Evolutionary conservation across 2,888 invertebrate genomes (phyloP).

Genomic region (Ecdyonurus torrentis): DNA sequence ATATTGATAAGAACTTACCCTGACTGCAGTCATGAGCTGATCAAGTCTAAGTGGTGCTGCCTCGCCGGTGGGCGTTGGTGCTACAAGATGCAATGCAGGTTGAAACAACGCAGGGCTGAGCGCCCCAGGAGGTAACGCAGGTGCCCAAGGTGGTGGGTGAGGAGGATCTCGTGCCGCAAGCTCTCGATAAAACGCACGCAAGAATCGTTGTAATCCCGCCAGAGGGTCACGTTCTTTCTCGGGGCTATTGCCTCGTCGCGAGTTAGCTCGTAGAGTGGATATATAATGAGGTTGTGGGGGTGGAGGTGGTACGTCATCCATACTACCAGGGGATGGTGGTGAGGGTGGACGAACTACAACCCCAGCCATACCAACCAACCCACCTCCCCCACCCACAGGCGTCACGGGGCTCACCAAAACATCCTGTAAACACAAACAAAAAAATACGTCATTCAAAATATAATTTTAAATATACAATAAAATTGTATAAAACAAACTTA

Average conservation of each 20-base stretch:
- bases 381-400: neutral
- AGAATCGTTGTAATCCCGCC: constrained; percentile 25
- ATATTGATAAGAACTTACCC: too few relatives aligned
- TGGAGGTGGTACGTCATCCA: constrained; percentile 10
- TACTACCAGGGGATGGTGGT: neutral
- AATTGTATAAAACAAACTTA: too few relatives aligned
- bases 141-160: constrained; percentile 32
- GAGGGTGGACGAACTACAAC: neutral
- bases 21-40: constrained; percentile 31
- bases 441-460: too few relatives aligned
- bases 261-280: constrained; percentile 12
- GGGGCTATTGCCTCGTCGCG: constrained; percentile 8
- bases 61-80: constrained; percentile 18
- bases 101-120: constrained; percentile 33
- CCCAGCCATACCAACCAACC: neutral
- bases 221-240: constrained; percentile 9
- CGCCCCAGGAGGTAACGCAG: constrained; percentile 29
- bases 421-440: too few relatives aligned
- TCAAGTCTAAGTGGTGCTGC: constrained; percentile 24
- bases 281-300: constrained; percentile 13
- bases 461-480: too few relatives aligned
- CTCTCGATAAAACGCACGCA: constrained; percentile 31
- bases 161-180: constrained; percentile 29
- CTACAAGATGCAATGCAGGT: constrained; percentile 29
- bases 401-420: neutral